These are phyloP conservation scores for Galerucella calmariensis DNA, from an alignment of 2,888 invertebrate species.

Conservation along the genomic window DNA sequence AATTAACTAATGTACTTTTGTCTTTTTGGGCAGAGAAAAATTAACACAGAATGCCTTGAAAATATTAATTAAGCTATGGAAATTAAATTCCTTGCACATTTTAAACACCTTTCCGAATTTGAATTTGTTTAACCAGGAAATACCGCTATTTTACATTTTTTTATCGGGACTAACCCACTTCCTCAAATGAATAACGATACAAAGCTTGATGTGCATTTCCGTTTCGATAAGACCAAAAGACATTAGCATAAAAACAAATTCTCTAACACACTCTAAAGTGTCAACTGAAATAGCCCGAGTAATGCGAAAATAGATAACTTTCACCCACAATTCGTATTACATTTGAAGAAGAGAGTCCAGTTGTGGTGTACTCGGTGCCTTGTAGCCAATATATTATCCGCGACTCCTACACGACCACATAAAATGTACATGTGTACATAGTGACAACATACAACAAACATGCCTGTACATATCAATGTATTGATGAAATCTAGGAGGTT, in stretches of 20 bases:
- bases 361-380: conserved; percentile 16
- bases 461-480: conserved; percentile 50
- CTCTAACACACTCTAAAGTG: conserved; percentile 8
- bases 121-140: no score
- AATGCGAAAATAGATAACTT: conserved; percentile 19
- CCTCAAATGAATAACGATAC: not conserved
- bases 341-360: conserved; percentile 4
- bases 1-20: no score
- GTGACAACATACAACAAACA: conserved; percentile 33
- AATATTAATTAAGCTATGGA: no score
- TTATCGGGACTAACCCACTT: not conserved
- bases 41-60: no score
- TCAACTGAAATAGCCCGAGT: not conserved
- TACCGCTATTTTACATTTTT: no score
- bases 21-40: no score
- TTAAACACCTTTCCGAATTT: no score
- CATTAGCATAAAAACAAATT: conserved; percentile 2
- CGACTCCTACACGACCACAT: conserved; percentile 44
- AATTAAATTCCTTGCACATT: no score
- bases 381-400: conserved; percentile 39
- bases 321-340: conserved; percentile 22
- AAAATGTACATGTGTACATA: conserved; percentile 36
- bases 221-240: not conserved
- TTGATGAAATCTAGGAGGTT: conserved; percentile 44
- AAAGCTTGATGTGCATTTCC: not conserved